Percentiles rank a stretch among this genome's conserved stretches.
Conservation (phyloP, 2,113 vertebrate genomes). For the Equus przewalskii region DNA sequence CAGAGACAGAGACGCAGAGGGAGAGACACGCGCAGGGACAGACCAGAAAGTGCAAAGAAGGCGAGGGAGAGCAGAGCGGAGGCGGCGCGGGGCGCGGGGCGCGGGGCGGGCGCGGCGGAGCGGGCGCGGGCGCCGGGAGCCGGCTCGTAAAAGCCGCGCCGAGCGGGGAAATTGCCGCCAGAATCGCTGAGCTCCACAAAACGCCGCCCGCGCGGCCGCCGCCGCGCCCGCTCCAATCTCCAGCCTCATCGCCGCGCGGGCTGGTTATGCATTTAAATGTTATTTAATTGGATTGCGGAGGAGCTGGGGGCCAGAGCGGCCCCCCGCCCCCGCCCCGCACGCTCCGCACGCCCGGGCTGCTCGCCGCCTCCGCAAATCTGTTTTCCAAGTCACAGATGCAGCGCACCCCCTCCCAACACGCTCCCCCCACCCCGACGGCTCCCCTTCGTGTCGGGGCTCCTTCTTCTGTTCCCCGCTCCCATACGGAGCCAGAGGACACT, state of each 20-base stretch:
- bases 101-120: conserved; percentile 66
- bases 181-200: conserved; percentile 88
- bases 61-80: background rate
- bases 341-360: conserved; percentile 64
- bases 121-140: conserved; percentile 77
- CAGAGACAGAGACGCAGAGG: background rate
- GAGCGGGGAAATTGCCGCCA: conserved; percentile 85
- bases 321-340: conserved; percentile 74
- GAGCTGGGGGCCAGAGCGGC: conserved; percentile 85
- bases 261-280: conserved; percentile 89
- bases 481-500: conserved; percentile 67
- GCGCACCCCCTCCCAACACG: background rate
- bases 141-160: conserved; percentile 82
- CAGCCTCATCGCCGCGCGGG: conserved; percentile 83
- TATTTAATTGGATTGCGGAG: conserved; percentile 88
- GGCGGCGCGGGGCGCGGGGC: conserved; percentile 55
- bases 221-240: conserved; percentile 85
- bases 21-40: background rate
- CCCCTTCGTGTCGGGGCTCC: conserved; percentile 45
- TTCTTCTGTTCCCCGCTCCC: background rate
- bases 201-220: conserved; percentile 80
- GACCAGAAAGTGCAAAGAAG: conserved; percentile 22
- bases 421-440: background rate
- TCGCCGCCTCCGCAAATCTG: conserved; percentile 76
- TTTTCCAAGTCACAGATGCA: conserved; percentile 83